Evolutionary conservation across 2,888 invertebrate species (phyloP), one percentile per base, ranked within the genome.

Genomic region (Oligia latruncula): DNA sequence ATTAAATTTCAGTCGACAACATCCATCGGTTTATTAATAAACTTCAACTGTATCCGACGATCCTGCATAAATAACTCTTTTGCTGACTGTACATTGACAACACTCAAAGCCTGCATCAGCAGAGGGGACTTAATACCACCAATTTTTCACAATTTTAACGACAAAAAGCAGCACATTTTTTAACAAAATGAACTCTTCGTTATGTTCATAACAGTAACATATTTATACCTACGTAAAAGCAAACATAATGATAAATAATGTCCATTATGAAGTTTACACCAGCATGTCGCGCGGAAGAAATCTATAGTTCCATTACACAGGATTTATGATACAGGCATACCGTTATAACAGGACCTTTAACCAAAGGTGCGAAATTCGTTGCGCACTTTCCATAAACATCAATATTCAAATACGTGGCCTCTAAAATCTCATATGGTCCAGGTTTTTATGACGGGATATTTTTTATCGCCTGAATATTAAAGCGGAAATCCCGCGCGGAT

Each of bases 401-500:
- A 95, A 96, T 96, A 96, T 96, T 95, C 94, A 95, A 95, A 95
- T 94, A 92, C 93, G 93, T 87, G 90, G 91, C 92, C 91, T 93
- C 94, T 94, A 93, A 95, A 94, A 95, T 93, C 95, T 95, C 95
- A 94, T 95, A 95, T 93, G 94, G 93, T 92, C 93, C 94, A 93
- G 92, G 93, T 94, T 95, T 95, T 96, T 95, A 95, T 95, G 93
- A 93, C 92, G 91, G 94, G 93, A 89, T 95, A 95, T 95, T 95
- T 95, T 95, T 96, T 95, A 96, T 95, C 93, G 95, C 91, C 91
- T 94, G 95, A 95, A 96, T 96, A 95, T 95, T 95, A 95, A 95
- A 96, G 91, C 91, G 92, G 92, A 93, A 95, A 95, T 94, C 94
- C 94, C 93, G 90, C 90, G 90, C 89, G 94, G 92, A 92, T 93